Conservation (phyloP, 2,888 invertebrate genomes). For the Pseudoips prasinana region DNA sequence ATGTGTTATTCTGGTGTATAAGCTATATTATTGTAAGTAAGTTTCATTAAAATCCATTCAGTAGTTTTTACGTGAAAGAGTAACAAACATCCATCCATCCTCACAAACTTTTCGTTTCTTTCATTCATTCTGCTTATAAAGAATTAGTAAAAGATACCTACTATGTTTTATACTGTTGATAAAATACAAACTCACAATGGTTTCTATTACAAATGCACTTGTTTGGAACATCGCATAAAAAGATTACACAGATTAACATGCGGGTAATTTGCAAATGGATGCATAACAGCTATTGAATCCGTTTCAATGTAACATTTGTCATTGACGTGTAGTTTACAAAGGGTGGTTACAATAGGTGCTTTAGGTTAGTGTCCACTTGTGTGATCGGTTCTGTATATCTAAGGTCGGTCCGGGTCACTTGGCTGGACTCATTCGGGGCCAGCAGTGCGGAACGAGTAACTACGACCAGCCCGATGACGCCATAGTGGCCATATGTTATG, state of each 20-base stretch:
- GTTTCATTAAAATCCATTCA: no score
- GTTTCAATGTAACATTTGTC: conserved; percentile 48
- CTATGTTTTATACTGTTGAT: no score
- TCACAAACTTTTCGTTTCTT: no score
- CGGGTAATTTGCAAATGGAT: conserved; percentile 62
- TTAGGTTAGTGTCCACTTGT: conserved; percentile 55
- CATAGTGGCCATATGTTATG: conserved; percentile 71
- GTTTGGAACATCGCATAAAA: conserved; percentile 13
- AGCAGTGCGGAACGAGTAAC: conserved; percentile 60
- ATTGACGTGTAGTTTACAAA: conserved; percentile 41
- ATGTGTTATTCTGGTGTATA: no score
- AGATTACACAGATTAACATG: conserved; percentile 38
- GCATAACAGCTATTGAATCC: conserved; percentile 31
- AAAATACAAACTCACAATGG: no score
- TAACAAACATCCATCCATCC: no score
- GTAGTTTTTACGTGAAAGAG: no score
- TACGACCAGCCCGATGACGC: conserved; percentile 17
- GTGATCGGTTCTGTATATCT: conserved; percentile 57
- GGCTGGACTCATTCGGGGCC: conserved; percentile 50
- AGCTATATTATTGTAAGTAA: no score
- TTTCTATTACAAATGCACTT: conserved; percentile 10
- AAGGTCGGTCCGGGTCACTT: conserved; percentile 69
- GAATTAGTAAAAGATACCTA: no score
- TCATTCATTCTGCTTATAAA: no score
- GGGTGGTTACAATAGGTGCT: conserved; percentile 45